Percentiles rank a stretch among this genome's conserved stretches.
These are phyloP conservation scores for Chrysomela aeneicollis DNA, from an alignment of 2,888 invertebrate genomes.

Conservation along the genomic window DNA sequence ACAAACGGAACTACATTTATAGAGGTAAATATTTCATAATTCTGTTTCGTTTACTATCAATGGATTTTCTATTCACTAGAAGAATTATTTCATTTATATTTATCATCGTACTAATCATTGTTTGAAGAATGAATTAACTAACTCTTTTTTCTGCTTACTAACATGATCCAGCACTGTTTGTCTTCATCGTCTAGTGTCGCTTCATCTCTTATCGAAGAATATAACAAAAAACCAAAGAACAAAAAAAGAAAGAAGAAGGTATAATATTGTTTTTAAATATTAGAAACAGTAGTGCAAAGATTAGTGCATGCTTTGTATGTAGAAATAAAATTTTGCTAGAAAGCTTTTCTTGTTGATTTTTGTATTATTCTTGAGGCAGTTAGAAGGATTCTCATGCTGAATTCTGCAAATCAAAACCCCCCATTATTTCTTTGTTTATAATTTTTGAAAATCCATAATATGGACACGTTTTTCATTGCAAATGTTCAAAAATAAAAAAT, in stretches of 20 bases:
- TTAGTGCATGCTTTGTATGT: constrained; percentile 29
- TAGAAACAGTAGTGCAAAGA: constrained; percentile 18
- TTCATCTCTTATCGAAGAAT: constrained; percentile 44
- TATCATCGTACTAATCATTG: too few relatives aligned
- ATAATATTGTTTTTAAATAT: constrained; percentile 17
- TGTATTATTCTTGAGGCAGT: neutral
- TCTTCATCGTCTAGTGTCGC: constrained; percentile 51
- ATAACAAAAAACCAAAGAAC: constrained; percentile 50
- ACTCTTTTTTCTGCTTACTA: constrained; percentile 25
- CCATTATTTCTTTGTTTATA: neutral
- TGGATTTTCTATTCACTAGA: neutral
- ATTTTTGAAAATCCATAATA: too few relatives aligned
- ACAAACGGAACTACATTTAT: constrained; percentile 49
- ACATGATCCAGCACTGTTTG: constrained; percentile 40
- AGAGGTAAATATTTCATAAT: constrained; percentile 38
- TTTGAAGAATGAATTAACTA: constrained; percentile 9
- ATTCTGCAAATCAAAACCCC: too few relatives aligned
- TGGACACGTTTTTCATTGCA: too few relatives aligned
- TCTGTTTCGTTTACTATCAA: neutral
- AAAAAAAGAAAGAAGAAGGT: constrained; percentile 53
- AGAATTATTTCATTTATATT: constrained; percentile 16
- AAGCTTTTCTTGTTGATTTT: neutral
- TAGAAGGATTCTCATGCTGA: too few relatives aligned
- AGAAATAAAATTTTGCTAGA: constrained; percentile 1
- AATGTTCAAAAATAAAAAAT: too few relatives aligned